Percentiles rank a stretch among this genome's conserved stretches.
phyloP scores from a whole-genome alignment of 2,113 vertebrate species.

The Leptosomus discolor region DNA sequence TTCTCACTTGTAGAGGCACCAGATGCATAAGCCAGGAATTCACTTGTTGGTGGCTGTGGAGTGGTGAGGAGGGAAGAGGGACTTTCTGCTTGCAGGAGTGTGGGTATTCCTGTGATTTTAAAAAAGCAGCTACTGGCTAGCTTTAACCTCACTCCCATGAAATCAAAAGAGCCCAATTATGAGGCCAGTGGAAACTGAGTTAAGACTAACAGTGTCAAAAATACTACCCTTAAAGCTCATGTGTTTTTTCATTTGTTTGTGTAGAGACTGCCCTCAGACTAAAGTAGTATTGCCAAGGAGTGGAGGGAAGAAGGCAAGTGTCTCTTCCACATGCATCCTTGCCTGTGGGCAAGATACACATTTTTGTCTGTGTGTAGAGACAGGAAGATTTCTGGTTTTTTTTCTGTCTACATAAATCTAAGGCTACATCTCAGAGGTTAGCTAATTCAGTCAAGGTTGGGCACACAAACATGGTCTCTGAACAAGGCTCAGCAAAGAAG shows the following conservation, averaged over 20 bases:
- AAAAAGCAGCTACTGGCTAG: background rate
- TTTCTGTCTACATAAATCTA: background rate
- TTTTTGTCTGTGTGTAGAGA: background rate
- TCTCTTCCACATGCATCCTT: background rate
- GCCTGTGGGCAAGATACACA: background rate
- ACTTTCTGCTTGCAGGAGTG: background rate
- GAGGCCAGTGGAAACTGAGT: background rate
- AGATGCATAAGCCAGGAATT: background rate
- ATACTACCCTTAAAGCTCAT: background rate
- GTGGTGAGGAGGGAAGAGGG: background rate
- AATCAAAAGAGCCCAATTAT: background rate
- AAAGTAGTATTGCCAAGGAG: background rate
- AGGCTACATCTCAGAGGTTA: background rate
- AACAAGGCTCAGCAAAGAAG: background rate
- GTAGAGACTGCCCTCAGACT: background rate
- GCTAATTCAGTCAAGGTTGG: background rate
- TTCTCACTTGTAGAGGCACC: background rate
- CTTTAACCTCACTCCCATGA: background rate
- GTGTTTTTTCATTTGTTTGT: background rate
- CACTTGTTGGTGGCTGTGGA: background rate
- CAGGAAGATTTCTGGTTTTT: background rate
- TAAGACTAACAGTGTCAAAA: background rate
- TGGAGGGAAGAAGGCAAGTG: background rate
- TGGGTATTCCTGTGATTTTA: background rate
- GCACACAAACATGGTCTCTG: fast-evolving